Evolutionary conservation across 2,888 invertebrate genomes (phyloP), one percentile per base, ranked within the genome.

Genomic region (Exephanes ischioxanthus): DNA sequence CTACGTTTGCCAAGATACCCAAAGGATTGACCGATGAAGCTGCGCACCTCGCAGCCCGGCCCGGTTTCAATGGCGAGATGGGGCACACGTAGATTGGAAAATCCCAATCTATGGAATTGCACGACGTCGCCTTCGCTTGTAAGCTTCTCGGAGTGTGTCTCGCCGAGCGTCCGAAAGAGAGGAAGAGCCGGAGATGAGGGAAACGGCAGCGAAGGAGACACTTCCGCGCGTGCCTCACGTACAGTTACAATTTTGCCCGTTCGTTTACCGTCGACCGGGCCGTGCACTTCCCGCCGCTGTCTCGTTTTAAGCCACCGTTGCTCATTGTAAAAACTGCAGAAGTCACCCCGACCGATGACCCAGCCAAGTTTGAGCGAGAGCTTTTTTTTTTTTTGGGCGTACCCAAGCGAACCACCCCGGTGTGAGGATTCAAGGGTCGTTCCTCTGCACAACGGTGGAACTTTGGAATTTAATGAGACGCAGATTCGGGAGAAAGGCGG

Each of bases 71-170:
- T 84, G 80, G 66, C 45, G 75, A 72, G 70, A 83, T 61, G 30
- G 73, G 76, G 33, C 51, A 41, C 80, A 85, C 80, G 76, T 83
- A 76, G 80, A 83, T 85, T 83, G 82, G 80, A 85, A 85, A 85
- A 85, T 80, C 80, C 80, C 80, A 83, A 85, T 83, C 82, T 80
- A 75, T 67, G 80, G 76, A 83, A 80, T 85, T 76, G 61, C 76
- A 33, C 45, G 37, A 41, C 63, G 41, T 83, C 66, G 30, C 48
- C 19, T n/a, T 58, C 48, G 37, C 16, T 53, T 30, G 53, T 51
- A 61, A 61, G 48, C 66, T 72, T 37, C 68, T 78, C 41, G 58
- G 68, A 48, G 72, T 67, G 53, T 58, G 19, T 55, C 45, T 33
- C 67, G 45, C 72, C 22, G 63, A 75, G 16, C 30, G 48, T 63